These are phyloP conservation scores for Theocolax elegans DNA, from an alignment of 1,140 invertebrate genomes.

Conservation along the genomic window DNA sequence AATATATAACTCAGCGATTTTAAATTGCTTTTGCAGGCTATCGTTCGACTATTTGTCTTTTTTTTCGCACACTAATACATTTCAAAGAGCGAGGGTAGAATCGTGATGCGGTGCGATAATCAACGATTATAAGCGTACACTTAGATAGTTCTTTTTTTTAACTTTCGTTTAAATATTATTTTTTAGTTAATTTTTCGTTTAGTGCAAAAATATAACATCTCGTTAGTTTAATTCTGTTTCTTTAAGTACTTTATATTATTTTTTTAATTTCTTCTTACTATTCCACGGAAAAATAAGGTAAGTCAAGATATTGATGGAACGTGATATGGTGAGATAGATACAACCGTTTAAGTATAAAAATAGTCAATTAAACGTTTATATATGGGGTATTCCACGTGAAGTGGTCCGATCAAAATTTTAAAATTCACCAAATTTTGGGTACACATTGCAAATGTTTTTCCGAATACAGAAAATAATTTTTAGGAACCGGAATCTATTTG, in stretches of 20 bases:
- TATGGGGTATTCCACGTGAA: too few relatives aligned
- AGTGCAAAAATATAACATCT: slow-evolving; percentile 6
- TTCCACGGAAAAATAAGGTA: neutral
- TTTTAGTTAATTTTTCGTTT: neutral
- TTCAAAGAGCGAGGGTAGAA: too few relatives aligned
- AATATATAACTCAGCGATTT: neutral
- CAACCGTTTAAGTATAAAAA: neutral
- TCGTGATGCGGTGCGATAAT: slow-evolving; percentile 13
- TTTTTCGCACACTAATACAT: neutral
- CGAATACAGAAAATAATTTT: too few relatives aligned
- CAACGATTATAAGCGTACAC: too few relatives aligned
- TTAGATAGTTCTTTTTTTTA: too few relatives aligned
- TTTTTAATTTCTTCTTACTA: neutral
- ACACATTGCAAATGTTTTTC: too few relatives aligned
- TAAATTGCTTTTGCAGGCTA: neutral
- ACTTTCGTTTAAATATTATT: neutral
- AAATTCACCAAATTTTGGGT: too few relatives aligned
- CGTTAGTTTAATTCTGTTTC: too few relatives aligned
- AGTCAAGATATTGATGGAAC: neutral
- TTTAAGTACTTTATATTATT: too few relatives aligned
- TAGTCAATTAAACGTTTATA: neutral
- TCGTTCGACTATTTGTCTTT: slow-evolving; percentile 7
- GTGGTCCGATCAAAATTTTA: too few relatives aligned
- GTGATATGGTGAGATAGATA: neutral
- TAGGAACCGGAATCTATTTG: too few relatives aligned